These are phyloP conservation scores for Coregonus ussuriensis DNA, from an alignment of 2,797 vertebrate genomes.

Conservation along the genomic window DNA sequence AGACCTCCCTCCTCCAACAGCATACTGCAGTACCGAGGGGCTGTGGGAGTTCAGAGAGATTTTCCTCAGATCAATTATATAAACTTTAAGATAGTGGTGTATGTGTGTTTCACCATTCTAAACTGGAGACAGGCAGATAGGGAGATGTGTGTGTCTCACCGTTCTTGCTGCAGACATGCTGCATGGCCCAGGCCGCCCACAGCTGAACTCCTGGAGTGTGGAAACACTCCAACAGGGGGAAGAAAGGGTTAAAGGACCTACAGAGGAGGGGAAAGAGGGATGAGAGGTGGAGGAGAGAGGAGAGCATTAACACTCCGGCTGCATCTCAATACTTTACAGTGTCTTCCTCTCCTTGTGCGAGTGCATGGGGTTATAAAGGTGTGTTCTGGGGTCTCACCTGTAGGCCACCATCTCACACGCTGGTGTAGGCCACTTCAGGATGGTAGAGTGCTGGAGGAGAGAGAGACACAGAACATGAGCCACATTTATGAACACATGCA, in stretches of 20 bases:
- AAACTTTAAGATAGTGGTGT: background rate
- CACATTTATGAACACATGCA: background rate
- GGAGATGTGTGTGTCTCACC: conserved; percentile 73
- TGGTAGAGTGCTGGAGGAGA: conserved; percentile 87
- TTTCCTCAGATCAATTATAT: background rate
- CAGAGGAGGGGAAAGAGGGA: conserved; percentile 5
- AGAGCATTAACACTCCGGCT: too few relatives aligned
- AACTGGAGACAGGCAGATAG: too few relatives aligned
- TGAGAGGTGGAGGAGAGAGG: background rate
- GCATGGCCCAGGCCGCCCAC: conserved; percentile 99
- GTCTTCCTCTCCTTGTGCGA: background rate
- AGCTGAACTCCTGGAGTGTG: conserved; percentile 96
- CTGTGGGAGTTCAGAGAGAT: conserved; percentile 61
- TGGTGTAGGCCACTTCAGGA: conserved; percentile 95
- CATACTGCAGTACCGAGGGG: conserved; percentile 96
- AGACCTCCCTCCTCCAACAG: conserved; percentile 95
- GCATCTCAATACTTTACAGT: background rate
- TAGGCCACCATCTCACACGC: conserved; percentile 99
- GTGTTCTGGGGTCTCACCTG: conserved; percentile 80
- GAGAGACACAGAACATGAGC: conserved; percentile 19
- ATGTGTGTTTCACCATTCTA: conserved; percentile 84
- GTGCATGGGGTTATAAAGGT: background rate
- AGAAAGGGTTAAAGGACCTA: conserved; percentile 98
- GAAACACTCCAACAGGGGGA: conserved; percentile 94
- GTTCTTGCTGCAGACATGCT: conserved; percentile 99